Conservation (phyloP, 2,888 invertebrate species). For the Apamea epomidion region DNA sequence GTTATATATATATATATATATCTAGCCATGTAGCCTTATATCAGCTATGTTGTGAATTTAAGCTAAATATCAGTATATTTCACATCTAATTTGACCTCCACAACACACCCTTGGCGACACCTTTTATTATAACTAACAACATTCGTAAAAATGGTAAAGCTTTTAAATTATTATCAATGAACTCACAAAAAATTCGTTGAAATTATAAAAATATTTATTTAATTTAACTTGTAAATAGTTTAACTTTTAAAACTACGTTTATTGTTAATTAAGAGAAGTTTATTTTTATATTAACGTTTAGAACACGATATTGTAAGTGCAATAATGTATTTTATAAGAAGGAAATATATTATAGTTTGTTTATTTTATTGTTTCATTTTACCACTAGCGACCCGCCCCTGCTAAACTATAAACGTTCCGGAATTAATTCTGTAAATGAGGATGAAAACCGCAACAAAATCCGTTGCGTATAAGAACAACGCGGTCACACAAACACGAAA, state of each 20-base stretch:
- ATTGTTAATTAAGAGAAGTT: constrained; percentile 61
- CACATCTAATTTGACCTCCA: background rate
- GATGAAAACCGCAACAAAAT: background rate
- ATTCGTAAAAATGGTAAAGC: background rate
- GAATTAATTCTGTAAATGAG: background rate
- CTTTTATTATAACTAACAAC: background rate
- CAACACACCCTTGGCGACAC: background rate
- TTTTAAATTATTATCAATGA: constrained; percentile 17
- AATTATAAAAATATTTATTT: constrained; percentile 48
- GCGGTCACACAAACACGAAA: background rate
- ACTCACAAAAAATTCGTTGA: constrained; percentile 33
- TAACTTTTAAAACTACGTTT: constrained; percentile 50
- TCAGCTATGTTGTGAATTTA: constrained; percentile 11
- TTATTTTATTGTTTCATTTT: constrained; percentile 63
- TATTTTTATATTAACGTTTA: constrained; percentile 75
- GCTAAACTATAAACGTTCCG: background rate
- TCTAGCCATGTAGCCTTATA: constrained; percentile 14
- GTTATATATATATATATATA: background rate
- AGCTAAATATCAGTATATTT: background rate
- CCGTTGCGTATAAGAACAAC: background rate
- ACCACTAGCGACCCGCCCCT: background rate
- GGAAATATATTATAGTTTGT: constrained; percentile 75
- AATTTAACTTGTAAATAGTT: constrained; percentile 61
- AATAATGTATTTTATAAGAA: constrained; percentile 78
- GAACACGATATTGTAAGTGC: constrained; percentile 75